Evolutionary conservation across 2,113 vertebrate genomes (phyloP), one percentile per base, ranked within the genome.

Genomic region (Trichechus manatus): DNA sequence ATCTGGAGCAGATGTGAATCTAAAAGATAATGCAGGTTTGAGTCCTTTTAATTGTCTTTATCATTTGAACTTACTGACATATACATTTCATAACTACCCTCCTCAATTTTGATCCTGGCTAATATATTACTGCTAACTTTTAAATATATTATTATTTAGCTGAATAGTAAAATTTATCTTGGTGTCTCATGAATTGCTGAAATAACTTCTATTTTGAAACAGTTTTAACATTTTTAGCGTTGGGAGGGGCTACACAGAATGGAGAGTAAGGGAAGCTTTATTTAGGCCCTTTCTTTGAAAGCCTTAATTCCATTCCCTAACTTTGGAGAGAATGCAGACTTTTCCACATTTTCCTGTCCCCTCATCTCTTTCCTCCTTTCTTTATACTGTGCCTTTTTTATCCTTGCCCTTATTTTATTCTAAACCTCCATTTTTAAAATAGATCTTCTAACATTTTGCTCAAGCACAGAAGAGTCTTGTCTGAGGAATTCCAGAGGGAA

Each of bases 21-120:
- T 98, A 20, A 96, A 98, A 94, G 99, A 99, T 95, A 84, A 99
- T 93, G 98, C 99, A 99, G 99, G 99, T 99, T 93, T 98, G 98
- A 70, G 92, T 96, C 79, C 66, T 98, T 97, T 90, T 66, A 25
- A 95, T 87, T 22, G 33, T 31, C 39, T 78, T 79, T 66, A 81
- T 14, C 29, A 31, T 25, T 97, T 87, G 53, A 81, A 95, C n/a
- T 96, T 64, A 27, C 7, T 75, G 50, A 93, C 88, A 44, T 42
- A n/a, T 9, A 17, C 22, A 50, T 91, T 93, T 96, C 66, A 92
- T 91, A 42, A 7, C 11, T 61, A 5, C 14, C 14, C 2, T 7
- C 59, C n/a, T 80, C 44, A 87, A 11, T 91, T 96, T 89, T 88
- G 61, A 91, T 80, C 20, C 17, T 89, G 56, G 23, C 80, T 93